phyloP scores from a whole-genome alignment of 2,888 invertebrate genomes.

The Saturnia japonica region DNA sequence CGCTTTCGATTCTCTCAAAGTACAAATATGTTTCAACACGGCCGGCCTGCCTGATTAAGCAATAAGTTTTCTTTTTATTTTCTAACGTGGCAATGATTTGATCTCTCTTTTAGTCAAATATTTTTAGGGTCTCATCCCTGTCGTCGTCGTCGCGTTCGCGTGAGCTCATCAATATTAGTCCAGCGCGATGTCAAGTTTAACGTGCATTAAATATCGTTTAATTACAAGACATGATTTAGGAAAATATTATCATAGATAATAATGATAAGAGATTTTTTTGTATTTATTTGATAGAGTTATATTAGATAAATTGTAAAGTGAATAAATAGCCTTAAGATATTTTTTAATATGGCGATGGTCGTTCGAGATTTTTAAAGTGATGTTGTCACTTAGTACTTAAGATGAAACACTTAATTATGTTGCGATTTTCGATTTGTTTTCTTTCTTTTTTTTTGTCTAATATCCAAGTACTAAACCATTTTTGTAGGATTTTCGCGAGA shows the following conservation, averaged over 20 bases:
- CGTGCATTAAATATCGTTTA: constrained; percentile 75
- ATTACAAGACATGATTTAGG: constrained; percentile 79
- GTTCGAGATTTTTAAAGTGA: constrained; percentile 62
- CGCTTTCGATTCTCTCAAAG: constrained; percentile 55
- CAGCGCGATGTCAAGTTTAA: constrained; percentile 58
- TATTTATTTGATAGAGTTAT: constrained; percentile 82
- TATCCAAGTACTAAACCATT: constrained; percentile 14
- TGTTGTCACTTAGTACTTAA: constrained; percentile 76
- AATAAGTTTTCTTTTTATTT: constrained; percentile 50
- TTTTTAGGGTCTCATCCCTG: constrained; percentile 75
- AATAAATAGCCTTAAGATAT: constrained; percentile 70
- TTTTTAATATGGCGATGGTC: constrained; percentile 78
- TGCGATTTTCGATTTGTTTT: constrained; percentile 47
- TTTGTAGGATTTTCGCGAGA: constrained; percentile 1
- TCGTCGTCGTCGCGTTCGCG: constrained; percentile 44
- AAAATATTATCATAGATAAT: constrained; percentile 80
- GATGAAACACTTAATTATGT: constrained; percentile 66
- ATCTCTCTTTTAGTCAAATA: constrained; percentile 88
- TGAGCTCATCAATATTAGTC: constrained; percentile 46
- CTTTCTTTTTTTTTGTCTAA: constrained; percentile 22
- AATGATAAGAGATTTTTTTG: constrained; percentile 77
- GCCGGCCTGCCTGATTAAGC: constrained; percentile 55
- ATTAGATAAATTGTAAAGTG: constrained; percentile 81
- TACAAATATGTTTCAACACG: constrained; percentile 62
- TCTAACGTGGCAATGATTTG: constrained; percentile 85